Evolutionary conservation across 1,140 invertebrate species (phyloP).

Genomic region (Stenopsyche tienmushanensis): DNA sequence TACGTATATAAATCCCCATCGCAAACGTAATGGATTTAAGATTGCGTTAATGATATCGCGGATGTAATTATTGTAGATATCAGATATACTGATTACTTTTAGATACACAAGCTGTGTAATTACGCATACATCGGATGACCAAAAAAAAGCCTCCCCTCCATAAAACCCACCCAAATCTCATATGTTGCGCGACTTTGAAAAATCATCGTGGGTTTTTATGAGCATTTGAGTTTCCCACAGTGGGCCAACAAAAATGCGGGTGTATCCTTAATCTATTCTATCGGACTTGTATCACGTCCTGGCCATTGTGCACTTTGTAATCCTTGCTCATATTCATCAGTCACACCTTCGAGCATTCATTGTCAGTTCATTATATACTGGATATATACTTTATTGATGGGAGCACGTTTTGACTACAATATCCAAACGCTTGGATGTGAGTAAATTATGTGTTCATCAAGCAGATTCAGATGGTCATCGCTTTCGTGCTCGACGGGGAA

Average conservation of each 20-base stretch:
- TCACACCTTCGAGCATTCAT: conserved; percentile 30
- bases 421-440: not conserved
- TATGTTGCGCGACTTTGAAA: no score
- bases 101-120: no score
- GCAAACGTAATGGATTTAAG: conserved; percentile 36
- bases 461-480: no score
- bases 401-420: conserved; percentile 22
- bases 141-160: no score
- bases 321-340: conserved; percentile 8
- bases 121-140: no score
- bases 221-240: no score
- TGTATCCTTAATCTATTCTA: conserved; percentile 1
- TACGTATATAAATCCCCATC: conserved; percentile 22
- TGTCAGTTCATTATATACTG: not conserved
- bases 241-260: not conserved
- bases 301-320: conserved; percentile 26
- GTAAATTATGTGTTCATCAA: not conserved
- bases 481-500: no score
- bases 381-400: conserved; percentile 24
- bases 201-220: no score
- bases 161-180: no score
- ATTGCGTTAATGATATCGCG: conserved; percentile 40
- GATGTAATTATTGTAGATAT: conserved; percentile 19
- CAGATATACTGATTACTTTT: no score
- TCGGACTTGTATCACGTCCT: conserved; percentile 21